Base-by-base conservation (phyloP, 2,113 vertebrate genomes). In the Herpetotheres cachinnans region DNA sequence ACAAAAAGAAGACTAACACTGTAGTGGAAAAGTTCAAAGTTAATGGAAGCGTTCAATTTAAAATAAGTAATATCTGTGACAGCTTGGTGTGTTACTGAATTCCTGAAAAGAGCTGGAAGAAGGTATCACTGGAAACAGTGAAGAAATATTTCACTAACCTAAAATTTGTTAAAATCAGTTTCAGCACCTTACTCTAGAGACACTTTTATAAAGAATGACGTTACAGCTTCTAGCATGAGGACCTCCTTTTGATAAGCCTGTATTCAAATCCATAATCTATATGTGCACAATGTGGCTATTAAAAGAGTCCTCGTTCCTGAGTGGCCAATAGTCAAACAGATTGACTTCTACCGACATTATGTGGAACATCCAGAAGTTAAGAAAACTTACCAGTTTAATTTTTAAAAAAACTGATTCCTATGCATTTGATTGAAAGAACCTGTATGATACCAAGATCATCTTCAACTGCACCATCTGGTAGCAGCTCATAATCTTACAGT, bases 401-500 rank as follows among this genome's bases (percentile, higher is more conserved):
- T 94, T 54, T 54, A 50, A 59, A 70, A 71, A 61, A 9, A 3
- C 29, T 54, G n/a, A 46, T 93, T 95, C 47, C 13, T 40, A 13
- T 16, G 47, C 26, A 34, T 55, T 67, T 73, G n/a, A 46, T 25
- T 81, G 56, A 94, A 94, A 94, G 67, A 86, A 92, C 80, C 72
- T 73, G 13, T 40, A 11, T 69, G 59, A 56, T 50, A 89, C 69
- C 50, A 47, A 89, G 65, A 90, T 85, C 78, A 66, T 89, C 95
- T 85, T 93, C 90, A 73, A 4, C 77, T 55, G 24, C 76, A 92
- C 88, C 94, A 95, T 89, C 90, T 95, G 92, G 65, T 67, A 95
- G 47, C 59, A 86, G 86, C 82, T 92, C 76, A 67, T 95, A 67
- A 71, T 89, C 86, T 89, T 66, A 34, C 62, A 62, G 62, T 24